Base-by-base conservation (phyloP, 2,797 vertebrate species). In the Iguana delicatissima region DNA sequence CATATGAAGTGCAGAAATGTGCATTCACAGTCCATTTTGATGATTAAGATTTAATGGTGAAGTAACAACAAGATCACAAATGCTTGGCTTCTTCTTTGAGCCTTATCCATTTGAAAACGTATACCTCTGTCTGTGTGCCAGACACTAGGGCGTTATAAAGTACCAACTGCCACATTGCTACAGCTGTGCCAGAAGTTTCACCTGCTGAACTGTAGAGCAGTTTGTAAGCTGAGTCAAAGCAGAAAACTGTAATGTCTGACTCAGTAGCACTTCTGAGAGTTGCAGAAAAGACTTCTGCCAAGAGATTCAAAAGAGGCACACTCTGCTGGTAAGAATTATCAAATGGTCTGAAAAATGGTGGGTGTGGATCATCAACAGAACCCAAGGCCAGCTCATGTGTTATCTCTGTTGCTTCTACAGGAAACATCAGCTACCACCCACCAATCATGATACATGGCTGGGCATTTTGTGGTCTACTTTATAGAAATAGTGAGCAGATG, bases 21-120 rank as follows among this genome's bases (percentile, higher is more conserved):
- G 29, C 59, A 87, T 52, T 12, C 4, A 20, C 5, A 62, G 16
- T 2, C 62, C 85, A 77, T 85, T 89, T 69, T 22, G 69, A 4
- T 8, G 83, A 86, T 77, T 24, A 32, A 38, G 1, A 6, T 6
- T 29, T 74, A 55, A 38, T 91, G 80, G 57, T 57, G 14, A 26
- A 73, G 14, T 57, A 67, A 12, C 16, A 86, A 10, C 50, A 88
- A 86, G 35, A 42, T 62, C 57, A 9, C 0, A 0, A 50, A n/a
- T 76, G 73, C 82, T 84, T 89, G 73, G 42, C 57, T 89, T 57
- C 55, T 64, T 89, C 55, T 84, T 76, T 16, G 67, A 26, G 32
- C 20, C 55, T 89, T 26, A 84, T 84, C 4, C 22, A 26, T 8
- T 84, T 38, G 79, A 38, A 80, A 80, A 26, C 50, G 14, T 69